Evolutionary conservation across 2,797 vertebrate species (phyloP), one percentile per base, ranked within the genome.

Genomic region (Melanotaenia maccullochi): DNA sequence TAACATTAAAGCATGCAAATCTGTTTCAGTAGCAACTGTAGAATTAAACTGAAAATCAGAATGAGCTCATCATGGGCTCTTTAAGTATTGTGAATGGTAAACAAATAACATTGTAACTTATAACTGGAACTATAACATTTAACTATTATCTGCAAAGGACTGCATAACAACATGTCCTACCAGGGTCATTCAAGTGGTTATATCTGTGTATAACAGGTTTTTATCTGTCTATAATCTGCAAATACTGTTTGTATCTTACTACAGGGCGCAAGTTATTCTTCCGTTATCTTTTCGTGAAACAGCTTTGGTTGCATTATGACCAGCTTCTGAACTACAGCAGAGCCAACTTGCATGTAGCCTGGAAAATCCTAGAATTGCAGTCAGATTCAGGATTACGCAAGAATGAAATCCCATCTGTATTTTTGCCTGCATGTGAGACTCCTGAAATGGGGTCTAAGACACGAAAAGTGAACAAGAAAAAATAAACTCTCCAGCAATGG

Each of bases 401-500:
- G 60, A 61, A 38, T 65, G 25, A 30, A 60, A 60, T 63, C 36
- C 22, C 32, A 70, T 69, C 60, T 49, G n/a, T 38, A 24, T 52
- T 59, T 59, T 70, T 61, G 35, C 56, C 47, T 52, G 33, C 47
- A 28, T 40, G 16, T 4, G 65, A 74, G 30, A 67, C 49, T 44
- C 16, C 42, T 44, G 57, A 78, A 60, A 64, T 42, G 30, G 3
- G 20, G 44, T 35, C 9, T 49, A 38, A 71, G 60, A 52, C 40
- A 67, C 59, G 42, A 70, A 24, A 28, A 40, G 57, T 58, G 67
- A 49, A 40, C 18, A 65, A 18, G 28, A 67, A 73, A 66, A 68
- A 61, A 65, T 54, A 73, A 78, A 67, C 9, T 54, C 69, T 64
- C 47, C 55, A 75, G 73, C 40, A 57, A 36, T 59, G 65, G 55